These are phyloP conservation scores for Gallinago media DNA, from an alignment of 2,113 vertebrate genomes.

Conservation along the genomic window DNA sequence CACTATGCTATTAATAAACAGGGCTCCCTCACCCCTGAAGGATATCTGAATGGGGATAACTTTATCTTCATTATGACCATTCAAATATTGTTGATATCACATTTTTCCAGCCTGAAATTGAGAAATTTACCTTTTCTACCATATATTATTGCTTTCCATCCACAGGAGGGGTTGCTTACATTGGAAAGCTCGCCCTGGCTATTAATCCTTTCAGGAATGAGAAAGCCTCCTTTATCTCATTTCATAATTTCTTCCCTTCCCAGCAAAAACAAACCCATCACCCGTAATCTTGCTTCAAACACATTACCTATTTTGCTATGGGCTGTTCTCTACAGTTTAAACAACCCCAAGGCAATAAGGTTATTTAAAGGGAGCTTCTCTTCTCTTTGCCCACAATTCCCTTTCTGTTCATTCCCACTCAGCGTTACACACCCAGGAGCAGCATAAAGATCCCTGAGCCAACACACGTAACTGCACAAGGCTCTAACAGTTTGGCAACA, in stretches of 20 bases:
- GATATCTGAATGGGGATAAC: background rate
- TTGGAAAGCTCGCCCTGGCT: background rate
- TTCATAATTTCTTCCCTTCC: background rate
- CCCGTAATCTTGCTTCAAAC: slow-evolving; percentile 8
- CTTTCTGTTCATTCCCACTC: background rate
- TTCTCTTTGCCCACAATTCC: background rate
- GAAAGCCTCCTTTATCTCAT: background rate
- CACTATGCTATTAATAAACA: background rate
- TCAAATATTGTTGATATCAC: background rate
- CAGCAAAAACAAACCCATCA: background rate
- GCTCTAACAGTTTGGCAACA: background rate
- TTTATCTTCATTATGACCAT: background rate
- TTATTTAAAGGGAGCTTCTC: background rate
- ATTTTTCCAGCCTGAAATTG: background rate
- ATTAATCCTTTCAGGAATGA: slow-evolving; percentile 6
- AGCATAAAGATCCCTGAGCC: background rate
- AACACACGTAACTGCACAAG: rapidly evolving
- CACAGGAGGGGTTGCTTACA: background rate
- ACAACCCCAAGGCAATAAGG: background rate
- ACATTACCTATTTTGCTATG: background rate
- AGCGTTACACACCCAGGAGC: background rate
- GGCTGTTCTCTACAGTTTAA: background rate
- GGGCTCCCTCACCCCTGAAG: background rate
- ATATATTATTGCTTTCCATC: background rate
- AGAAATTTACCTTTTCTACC: background rate